phyloP scores from a whole-genome alignment of 2,888 invertebrate species.

The Priocnemis perturbator region DNA sequence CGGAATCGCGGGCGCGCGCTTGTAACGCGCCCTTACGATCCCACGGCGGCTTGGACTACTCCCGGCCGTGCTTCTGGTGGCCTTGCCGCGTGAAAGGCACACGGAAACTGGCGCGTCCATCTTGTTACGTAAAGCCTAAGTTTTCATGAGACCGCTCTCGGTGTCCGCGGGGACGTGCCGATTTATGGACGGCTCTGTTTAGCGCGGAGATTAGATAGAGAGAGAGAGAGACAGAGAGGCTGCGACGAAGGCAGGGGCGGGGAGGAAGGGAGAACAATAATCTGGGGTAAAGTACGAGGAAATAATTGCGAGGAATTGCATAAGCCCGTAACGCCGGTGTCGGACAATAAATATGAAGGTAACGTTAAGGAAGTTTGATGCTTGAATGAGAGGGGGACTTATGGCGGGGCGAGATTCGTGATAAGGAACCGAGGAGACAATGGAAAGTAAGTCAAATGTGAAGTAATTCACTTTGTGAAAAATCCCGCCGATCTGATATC shows the following conservation, averaged over 20 bases:
- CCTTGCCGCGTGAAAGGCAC: conserved; percentile 73
- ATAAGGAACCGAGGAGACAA: too few species aligned
- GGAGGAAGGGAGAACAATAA: too few species aligned
- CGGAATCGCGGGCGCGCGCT: conserved; percentile 43
- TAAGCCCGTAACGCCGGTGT: too few species aligned
- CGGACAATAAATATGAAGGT: too few species aligned
- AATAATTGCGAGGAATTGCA: too few species aligned
- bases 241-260: not conserved
- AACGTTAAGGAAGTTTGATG: too few species aligned
- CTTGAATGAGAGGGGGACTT: too few species aligned
- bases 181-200: conserved; percentile 21
- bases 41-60: conserved; percentile 42
- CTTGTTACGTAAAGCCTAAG: conserved; percentile 73
- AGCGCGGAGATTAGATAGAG: not conserved
- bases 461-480: too few species aligned
- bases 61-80: conserved; percentile 56
- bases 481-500: too few species aligned
- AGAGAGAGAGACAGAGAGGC: not conserved
- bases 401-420: too few species aligned
- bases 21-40: conserved; percentile 61
- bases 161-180: conserved; percentile 36
- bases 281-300: too few species aligned
- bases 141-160: conserved; percentile 63
- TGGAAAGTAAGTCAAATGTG: too few species aligned
- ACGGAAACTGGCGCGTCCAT: conserved; percentile 73